Evolutionary conservation across 2,888 invertebrate species (phyloP).

Genomic region (Tricholauxania praeusta): DNA sequence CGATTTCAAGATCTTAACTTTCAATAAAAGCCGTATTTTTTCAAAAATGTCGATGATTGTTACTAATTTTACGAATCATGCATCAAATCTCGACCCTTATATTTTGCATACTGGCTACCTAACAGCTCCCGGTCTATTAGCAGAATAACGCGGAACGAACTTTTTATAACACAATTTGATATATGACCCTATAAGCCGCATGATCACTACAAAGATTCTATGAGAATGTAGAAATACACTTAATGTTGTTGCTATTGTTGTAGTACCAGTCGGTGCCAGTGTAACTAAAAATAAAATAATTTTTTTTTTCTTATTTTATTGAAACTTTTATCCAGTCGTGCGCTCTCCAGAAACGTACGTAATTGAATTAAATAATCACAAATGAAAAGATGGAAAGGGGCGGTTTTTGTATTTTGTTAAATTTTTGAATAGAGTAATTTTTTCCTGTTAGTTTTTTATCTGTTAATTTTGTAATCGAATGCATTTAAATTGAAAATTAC

Average conservation of each 20-base stretch:
- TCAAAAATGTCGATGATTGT: too few relatives aligned
- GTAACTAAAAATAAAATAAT: constrained; percentile 39
- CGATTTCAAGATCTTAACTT: too few relatives aligned
- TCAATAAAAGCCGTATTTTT: too few relatives aligned
- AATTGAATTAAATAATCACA: constrained; percentile 57
- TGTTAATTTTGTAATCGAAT: background rate
- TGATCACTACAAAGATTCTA: constrained; percentile 14
- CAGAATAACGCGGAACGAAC: too few relatives aligned
- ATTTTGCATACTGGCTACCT: too few relatives aligned
- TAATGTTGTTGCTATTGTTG: constrained; percentile 45
- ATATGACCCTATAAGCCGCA: too few relatives aligned
- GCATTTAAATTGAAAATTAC: background rate
- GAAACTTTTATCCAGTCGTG: constrained; percentile 1
- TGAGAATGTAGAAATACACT: constrained; percentile 33
- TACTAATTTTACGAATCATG: too few relatives aligned
- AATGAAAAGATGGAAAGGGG: constrained; percentile 29
- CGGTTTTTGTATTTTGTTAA: constrained; percentile 37
- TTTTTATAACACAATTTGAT: too few relatives aligned
- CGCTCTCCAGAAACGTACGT: constrained; percentile 51
- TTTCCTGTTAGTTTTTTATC: constrained; percentile 29
- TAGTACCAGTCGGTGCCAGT: constrained; percentile 65
- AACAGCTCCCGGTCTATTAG: too few relatives aligned
- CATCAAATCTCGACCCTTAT: too few relatives aligned
- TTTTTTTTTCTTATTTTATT: background rate
- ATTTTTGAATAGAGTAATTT: constrained; percentile 30